Percentiles rank a stretch among this genome's conserved stretches.
Conservation (phyloP, 2,113 vertebrate genomes). For the Myxocyprinus asiaticus region DNA sequence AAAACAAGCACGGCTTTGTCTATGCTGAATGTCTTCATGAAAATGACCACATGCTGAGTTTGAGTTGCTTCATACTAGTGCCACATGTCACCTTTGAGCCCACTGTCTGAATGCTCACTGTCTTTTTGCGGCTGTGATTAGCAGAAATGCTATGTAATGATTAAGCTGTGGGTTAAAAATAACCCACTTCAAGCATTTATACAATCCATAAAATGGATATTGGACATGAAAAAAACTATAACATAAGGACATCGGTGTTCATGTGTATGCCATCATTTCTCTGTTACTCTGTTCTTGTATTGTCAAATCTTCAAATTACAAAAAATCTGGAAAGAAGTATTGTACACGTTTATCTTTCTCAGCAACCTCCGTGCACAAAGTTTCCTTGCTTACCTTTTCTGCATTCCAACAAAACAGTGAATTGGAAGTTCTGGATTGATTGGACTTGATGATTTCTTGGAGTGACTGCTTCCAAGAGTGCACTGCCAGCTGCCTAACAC, state of each 20-base stretch:
- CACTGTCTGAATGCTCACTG: constrained; percentile 32
- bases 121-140: constrained; percentile 1
- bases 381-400: background rate
- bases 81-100: constrained; percentile 44
- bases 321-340: background rate
- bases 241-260: too few species aligned
- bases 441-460: constrained; percentile 9
- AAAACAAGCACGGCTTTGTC: constrained; percentile 56
- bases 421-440: constrained; percentile 6
- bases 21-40: constrained; percentile 51
- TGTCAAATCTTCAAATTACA: background rate
- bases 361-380: background rate
- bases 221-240: too few species aligned
- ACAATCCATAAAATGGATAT: too few species aligned
- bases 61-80: constrained; percentile 48
- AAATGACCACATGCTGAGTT: constrained; percentile 40
- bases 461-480: constrained; percentile 5
- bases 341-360: background rate
- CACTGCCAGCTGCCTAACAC: constrained; percentile 17
- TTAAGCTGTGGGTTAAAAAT: constrained; percentile 29
- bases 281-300: too few species aligned
- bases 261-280: too few species aligned
- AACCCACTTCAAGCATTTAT: too few species aligned
- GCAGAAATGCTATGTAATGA: constrained; percentile 17
- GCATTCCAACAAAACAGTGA: constrained; percentile 3